A percentile compares a stretch with the other conserved stretches of the same genome.
Evolutionary conservation across 1,140 invertebrate genomes (phyloP).

Genomic region (Solen grandis): DNA sequence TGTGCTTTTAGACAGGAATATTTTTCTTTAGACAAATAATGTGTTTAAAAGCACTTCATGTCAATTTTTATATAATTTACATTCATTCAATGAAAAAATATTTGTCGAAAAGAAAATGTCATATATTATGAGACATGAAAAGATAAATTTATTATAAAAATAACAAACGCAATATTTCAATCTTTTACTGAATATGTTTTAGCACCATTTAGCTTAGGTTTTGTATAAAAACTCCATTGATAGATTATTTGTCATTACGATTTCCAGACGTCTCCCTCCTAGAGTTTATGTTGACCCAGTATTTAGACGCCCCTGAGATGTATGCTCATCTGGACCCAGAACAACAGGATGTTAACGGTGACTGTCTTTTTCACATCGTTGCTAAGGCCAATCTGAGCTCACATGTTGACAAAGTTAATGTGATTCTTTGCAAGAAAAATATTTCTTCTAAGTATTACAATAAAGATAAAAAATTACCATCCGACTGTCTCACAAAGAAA

Average conservation of each 20-base stretch:
- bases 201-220: not conserved
- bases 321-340: slow-evolving; percentile 58
- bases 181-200: not conserved
- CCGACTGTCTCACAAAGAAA: slow-evolving; percentile 65
- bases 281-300: slow-evolving; percentile 63
- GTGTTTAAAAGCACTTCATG: no score
- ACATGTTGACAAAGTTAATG: slow-evolving; percentile 65
- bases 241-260: not conserved
- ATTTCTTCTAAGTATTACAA: slow-evolving; percentile 63
- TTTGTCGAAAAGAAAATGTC: not conserved
- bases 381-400: slow-evolving; percentile 63
- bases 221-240: not conserved
- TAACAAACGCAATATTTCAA: not conserved
- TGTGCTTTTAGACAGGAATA: no score
- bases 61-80: no score
- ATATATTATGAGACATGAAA: not conserved
- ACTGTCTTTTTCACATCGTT: slow-evolving; percentile 71
- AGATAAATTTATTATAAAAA: not conserved
- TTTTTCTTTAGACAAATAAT: no score
- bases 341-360: slow-evolving; percentile 60
- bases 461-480: slow-evolving; percentile 64
- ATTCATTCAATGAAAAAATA: not conserved
- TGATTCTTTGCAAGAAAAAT: slow-evolving; percentile 63
- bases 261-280: slow-evolving; percentile 66
- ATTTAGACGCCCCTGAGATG: slow-evolving; percentile 58